Evolutionary conservation across 2,888 invertebrate genomes (phyloP).

Genomic region (Leistus spinibarbis): DNA sequence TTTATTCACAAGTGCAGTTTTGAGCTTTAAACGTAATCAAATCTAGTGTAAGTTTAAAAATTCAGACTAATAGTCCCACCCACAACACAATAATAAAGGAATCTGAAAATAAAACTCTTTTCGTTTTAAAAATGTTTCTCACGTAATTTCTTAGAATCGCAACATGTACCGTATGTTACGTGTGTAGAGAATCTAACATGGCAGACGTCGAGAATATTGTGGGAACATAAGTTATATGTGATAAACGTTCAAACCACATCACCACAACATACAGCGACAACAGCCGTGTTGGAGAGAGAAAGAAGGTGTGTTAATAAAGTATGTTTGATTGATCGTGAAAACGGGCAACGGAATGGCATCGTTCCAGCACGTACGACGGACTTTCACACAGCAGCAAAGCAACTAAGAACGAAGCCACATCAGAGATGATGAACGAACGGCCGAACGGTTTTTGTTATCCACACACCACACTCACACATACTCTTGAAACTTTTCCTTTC

Average conservation of each 20-base stretch:
- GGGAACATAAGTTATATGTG: not conserved
- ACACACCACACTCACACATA: too few species aligned
- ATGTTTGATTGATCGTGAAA: conserved; percentile 3
- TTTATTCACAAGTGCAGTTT: too few species aligned
- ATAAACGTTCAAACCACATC: not conserved
- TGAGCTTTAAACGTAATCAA: too few species aligned
- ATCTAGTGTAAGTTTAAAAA: not conserved
- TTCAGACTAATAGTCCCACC: not conserved
- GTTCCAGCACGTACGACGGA: not conserved
- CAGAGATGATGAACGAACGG: not conserved
- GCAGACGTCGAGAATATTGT: not conserved
- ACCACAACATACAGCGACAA: not conserved
- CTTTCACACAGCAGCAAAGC: not conserved
- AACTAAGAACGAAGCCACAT: not conserved
- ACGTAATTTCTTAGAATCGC: not conserved
- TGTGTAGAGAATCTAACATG: not conserved
- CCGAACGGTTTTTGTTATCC: not conserved
- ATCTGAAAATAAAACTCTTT: not conserved
- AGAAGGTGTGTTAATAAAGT: not conserved
- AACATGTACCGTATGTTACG: not conserved
- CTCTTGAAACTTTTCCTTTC: conserved; percentile 10
- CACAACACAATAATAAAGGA: not conserved
- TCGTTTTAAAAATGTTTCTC: not conserved
- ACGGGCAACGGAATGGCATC: not conserved
- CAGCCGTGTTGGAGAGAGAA: not conserved